phyloP scores from a whole-genome alignment of 1,140 invertebrate species.

The Eumaeus atala region DNA sequence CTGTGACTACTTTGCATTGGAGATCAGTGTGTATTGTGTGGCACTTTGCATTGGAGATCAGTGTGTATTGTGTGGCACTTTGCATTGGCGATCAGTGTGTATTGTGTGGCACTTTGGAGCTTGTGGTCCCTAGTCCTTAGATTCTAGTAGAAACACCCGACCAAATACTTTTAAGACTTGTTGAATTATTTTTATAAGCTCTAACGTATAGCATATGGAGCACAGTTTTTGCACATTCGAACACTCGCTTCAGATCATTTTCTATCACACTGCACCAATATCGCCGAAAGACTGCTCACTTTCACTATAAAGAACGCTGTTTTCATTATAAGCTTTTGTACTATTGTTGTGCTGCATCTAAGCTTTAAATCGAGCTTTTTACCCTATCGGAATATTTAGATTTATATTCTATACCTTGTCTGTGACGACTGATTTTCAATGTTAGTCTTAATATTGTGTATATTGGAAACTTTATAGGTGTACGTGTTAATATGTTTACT shows the following conservation, averaged over 20 bases:
- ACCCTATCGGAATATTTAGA: constrained; percentile 22
- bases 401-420: constrained; percentile 37
- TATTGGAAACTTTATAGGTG: constrained; percentile 58
- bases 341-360: constrained; percentile 29
- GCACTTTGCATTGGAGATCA: constrained; percentile 12
- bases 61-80: constrained; percentile 42
- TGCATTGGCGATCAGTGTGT: constrained; percentile 34
- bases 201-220: constrained; percentile 7
- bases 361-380: constrained; percentile 36
- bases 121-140: constrained; percentile 66
- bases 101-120: constrained; percentile 63
- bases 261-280: constrained; percentile 12
- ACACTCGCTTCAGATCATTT: neutral
- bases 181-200: constrained; percentile 38
- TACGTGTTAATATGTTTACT: constrained; percentile 49
- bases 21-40: neutral
- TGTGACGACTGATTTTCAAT: constrained; percentile 66
- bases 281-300: constrained; percentile 19
- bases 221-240: neutral
- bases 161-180: constrained; percentile 69
- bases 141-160: constrained; percentile 66
- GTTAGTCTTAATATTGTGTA: constrained; percentile 48
- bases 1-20: constrained; percentile 35
- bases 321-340: constrained; percentile 15
- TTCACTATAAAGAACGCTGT: constrained; percentile 8